A percentile compares a stretch with the other conserved stretches of the same genome.
These are phyloP conservation scores for Ophthalmolycus amberensis DNA, from an alignment of 2,113 vertebrate species.

Conservation along the genomic window DNA sequence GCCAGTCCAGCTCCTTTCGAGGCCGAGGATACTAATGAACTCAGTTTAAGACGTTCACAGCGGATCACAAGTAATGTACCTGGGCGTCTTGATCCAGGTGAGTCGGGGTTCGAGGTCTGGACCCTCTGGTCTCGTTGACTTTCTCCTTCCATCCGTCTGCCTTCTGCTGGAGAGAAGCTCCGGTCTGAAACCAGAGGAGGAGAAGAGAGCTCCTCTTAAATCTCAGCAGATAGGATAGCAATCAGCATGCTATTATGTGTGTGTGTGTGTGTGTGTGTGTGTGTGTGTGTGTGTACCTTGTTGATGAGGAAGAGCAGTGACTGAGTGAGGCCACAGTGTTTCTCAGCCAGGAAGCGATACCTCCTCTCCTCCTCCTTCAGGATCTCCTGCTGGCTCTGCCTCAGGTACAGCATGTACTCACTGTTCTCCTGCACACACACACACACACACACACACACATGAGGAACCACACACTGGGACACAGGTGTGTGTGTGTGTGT, in stretches of 20 bases:
- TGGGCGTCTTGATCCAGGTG: slow-evolving; percentile 78
- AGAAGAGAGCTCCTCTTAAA: slow-evolving; percentile 32
- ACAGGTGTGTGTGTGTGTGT: too few species aligned
- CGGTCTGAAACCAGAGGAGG: slow-evolving; percentile 75
- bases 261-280: slow-evolving; percentile 8
- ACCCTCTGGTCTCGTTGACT: slow-evolving; percentile 80
- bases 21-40: too few species aligned
- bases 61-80: slow-evolving; percentile 15
- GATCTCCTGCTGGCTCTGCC: slow-evolving; percentile 91
- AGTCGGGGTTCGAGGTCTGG: slow-evolving; percentile 77
- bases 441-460: too few species aligned
- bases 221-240: too few species aligned
- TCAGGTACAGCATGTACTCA: slow-evolving; percentile 87
- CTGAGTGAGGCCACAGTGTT: slow-evolving; percentile 89
- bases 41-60: too few species aligned
- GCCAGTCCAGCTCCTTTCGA: too few species aligned
- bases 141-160: slow-evolving; percentile 84
- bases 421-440: slow-evolving; percentile 80
- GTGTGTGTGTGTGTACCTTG: slow-evolving; percentile 73
- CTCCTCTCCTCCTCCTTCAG: slow-evolving; percentile 94
- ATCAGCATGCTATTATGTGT: background rate
- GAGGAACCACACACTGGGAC: too few species aligned
- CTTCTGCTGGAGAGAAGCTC: slow-evolving; percentile 80
- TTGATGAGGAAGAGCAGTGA: slow-evolving; percentile 84
- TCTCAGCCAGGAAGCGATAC: slow-evolving; percentile 96